Percentiles rank a stretch among this genome's conserved stretches.
Evolutionary conservation across 2,797 vertebrate genomes (phyloP).

Genomic region (Prunella strophiata): DNA sequence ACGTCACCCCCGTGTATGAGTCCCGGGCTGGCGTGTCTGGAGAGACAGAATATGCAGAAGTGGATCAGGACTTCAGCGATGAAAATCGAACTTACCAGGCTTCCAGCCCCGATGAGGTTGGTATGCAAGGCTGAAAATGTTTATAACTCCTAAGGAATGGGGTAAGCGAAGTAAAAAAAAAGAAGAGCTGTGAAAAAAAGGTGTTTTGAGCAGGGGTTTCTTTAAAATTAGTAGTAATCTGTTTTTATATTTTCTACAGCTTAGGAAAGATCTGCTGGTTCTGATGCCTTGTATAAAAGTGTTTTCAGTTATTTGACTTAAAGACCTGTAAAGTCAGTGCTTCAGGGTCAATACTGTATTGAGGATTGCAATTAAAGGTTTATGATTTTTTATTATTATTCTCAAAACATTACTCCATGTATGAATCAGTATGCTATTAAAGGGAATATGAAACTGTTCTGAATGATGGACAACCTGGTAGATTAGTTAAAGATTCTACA

Average conservation of each 20-base stretch:
- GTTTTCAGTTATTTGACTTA: neutral
- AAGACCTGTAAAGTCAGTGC: neutral
- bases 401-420: neutral
- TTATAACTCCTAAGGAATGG: rapidly evolving
- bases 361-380: neutral
- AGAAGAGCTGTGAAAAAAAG: neutral
- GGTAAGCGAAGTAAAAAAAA: neutral
- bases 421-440: neutral
- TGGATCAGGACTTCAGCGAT: conserved; percentile 93
- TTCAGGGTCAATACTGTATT: neutral
- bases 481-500: neutral
- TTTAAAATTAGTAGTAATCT: neutral
- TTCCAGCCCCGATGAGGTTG: conserved; percentile 96
- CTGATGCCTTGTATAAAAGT: neutral
- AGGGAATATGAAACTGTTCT: neutral
- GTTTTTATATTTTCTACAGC: neutral
- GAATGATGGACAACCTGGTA: neutral
- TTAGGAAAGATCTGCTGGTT: neutral
- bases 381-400: neutral
- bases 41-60: conserved; percentile 89
- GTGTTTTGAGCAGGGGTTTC: neutral
- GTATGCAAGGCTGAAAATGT: neutral
- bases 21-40: conserved; percentile 68
- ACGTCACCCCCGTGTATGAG: conserved; percentile 96
- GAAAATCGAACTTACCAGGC: conserved; percentile 96